phyloP scores from a whole-genome alignment of 2,113 vertebrate genomes.

The Oxyura jamaicensis region DNA sequence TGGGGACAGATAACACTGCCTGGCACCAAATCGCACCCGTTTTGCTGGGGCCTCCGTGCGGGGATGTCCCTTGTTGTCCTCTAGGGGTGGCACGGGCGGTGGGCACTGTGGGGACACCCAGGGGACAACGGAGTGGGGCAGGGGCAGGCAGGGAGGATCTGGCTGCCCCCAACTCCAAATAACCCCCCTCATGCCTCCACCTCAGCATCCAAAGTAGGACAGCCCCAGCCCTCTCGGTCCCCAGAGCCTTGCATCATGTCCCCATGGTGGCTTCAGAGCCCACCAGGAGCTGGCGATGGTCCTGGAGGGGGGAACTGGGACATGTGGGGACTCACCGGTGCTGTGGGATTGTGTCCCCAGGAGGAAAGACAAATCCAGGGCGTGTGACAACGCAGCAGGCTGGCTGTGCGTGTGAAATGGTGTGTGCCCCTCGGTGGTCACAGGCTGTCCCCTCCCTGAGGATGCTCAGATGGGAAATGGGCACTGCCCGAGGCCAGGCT shows the following conservation, averaged over 20 bases:
- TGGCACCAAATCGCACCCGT: neutral
- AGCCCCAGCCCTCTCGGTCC: fast-evolving
- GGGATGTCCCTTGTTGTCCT: neutral
- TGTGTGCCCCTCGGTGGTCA: neutral
- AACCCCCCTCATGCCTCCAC: neutral
- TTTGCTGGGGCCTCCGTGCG: neutral
- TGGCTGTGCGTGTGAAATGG: neutral
- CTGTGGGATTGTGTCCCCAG: fast-evolving
- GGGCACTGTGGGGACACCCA: fast-evolving
- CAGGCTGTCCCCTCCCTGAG: neutral
- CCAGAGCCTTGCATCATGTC: neutral
- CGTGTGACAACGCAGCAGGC: neutral
- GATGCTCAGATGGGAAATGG: neutral
- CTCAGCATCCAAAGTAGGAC: neutral
- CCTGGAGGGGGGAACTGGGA: neutral
- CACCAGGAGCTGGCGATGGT: neutral
- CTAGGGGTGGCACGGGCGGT: neutral
- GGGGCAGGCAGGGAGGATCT: neutral
- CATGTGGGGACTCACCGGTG: neutral
- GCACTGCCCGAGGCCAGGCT: neutral
- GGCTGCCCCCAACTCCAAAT: neutral
- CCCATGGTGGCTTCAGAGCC: neutral
- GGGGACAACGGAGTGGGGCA: neutral
- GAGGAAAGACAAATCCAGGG: neutral
- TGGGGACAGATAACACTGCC: neutral